Evolutionary conservation across 2,113 vertebrate genomes (phyloP).

Genomic region (Pterocles gutturalis): DNA sequence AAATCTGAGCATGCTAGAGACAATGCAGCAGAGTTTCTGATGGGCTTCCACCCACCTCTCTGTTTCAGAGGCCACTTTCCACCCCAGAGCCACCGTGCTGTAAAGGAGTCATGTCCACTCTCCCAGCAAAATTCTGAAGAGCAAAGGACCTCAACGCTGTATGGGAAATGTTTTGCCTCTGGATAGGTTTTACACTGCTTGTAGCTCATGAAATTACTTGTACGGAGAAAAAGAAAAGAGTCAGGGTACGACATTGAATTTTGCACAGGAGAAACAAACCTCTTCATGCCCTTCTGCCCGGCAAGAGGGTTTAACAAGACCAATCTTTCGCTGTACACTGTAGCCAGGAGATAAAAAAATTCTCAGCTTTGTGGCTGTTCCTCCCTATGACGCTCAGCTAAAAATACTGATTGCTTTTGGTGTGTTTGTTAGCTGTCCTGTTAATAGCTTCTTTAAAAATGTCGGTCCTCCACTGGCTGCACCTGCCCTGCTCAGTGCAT

Average conservation of each 20-base stretch:
- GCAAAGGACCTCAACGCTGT: not conserved
- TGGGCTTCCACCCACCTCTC: not conserved
- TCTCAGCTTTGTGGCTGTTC: not conserved
- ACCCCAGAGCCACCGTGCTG: not conserved
- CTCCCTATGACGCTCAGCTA: not conserved
- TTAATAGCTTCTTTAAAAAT: not conserved
- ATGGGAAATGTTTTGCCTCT: not conserved
- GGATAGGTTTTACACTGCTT: not conserved
- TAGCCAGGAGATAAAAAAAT: not conserved
- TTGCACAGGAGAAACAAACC: not conserved
- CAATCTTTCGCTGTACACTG: accelerated
- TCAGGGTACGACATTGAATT: accelerated
- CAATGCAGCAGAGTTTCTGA: not conserved
- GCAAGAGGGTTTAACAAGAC: not conserved
- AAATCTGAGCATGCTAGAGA: not conserved
- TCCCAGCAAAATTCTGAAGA: not conserved
- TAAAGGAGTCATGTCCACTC: not conserved
- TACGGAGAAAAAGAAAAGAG: not conserved
- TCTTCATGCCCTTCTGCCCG: not conserved
- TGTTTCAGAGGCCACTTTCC: not conserved
- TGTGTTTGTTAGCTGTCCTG: not conserved
- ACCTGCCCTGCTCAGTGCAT: not conserved
- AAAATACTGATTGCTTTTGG: not conserved
- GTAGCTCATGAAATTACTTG: not conserved
- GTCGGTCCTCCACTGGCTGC: not conserved